phyloP scores from a whole-genome alignment of 2,888 invertebrate genomes.

The Idaea aversata region DNA sequence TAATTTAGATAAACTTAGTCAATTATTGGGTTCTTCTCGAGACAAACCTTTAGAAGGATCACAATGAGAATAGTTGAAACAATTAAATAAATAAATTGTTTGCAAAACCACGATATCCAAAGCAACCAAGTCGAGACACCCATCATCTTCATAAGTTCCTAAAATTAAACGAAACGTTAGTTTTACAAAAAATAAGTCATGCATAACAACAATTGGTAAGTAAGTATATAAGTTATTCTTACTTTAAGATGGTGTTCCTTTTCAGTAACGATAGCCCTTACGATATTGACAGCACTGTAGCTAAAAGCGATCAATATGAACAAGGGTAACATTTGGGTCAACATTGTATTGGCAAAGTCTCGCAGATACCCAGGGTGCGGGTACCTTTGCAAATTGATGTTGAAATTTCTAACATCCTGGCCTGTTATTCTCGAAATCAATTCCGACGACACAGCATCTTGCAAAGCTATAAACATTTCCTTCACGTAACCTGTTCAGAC shows the following conservation, averaged over 20 bases:
- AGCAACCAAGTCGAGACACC: conserved; percentile 91
- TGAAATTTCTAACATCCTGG: conserved; percentile 45
- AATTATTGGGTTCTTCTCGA: neutral
- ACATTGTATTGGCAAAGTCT: conserved; percentile 83
- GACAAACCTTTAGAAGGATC: conserved; percentile 78
- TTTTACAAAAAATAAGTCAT: conserved; percentile 9
- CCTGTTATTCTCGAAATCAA: conserved; percentile 53
- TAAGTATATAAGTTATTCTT: conserved; percentile 23
- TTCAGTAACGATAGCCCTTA: conserved; percentile 86
- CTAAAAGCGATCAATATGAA: conserved; percentile 90
- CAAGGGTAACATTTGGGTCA: conserved; percentile 85
- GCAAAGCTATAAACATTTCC: conserved; percentile 68
- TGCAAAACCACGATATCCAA: conserved; percentile 93
- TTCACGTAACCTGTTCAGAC: conserved; percentile 57
- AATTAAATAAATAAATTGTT: conserved; percentile 85
- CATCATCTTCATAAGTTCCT: conserved; percentile 97
- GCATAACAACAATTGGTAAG: neutral
- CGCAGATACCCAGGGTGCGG: conserved; percentile 86
- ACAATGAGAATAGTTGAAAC: conserved; percentile 81
- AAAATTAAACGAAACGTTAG: conserved; percentile 33
- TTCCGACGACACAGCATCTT: conserved; percentile 62
- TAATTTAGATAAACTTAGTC: too few species aligned
- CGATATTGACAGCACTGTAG: conserved; percentile 88
- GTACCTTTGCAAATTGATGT: conserved; percentile 81
- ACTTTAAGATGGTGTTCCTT: conserved; percentile 89